Conservation (phyloP, 2,797 vertebrate genomes). For the Rhadinocentrus ornatus region DNA sequence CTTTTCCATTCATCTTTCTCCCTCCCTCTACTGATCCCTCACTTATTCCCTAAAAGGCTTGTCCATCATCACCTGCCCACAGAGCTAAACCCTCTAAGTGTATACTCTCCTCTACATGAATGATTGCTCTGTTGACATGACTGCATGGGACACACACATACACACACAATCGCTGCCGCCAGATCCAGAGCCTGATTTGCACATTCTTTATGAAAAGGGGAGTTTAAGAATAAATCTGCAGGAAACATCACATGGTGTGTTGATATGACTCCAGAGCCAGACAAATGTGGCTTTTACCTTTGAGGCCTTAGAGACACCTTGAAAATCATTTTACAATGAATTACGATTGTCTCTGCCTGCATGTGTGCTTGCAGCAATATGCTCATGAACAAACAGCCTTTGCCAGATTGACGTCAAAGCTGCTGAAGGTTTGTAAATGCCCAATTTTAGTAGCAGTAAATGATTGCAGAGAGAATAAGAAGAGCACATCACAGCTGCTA, state of each 20-base stretch:
- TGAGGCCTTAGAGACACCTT: constrained; percentile 65
- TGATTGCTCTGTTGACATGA: constrained; percentile 79
- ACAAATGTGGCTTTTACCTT: constrained; percentile 52
- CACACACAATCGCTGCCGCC: constrained; percentile 33
- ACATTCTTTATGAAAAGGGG: constrained; percentile 60
- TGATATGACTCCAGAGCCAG: constrained; percentile 64
- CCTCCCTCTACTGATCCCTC: constrained; percentile 46
- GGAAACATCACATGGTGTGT: constrained; percentile 67
- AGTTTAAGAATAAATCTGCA: constrained; percentile 72
- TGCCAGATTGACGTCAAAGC: constrained; percentile 37
- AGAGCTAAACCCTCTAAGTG: constrained; percentile 74
- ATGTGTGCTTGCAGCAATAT: neutral
- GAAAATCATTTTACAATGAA: constrained; percentile 62
- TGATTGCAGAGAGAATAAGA: constrained; percentile 1
- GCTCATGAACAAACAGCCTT: constrained; percentile 5
- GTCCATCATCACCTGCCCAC: constrained; percentile 75
- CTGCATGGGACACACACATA: constrained; percentile 66
- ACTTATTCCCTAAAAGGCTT: constrained; percentile 66
- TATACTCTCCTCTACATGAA: constrained; percentile 70
- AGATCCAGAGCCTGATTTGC: constrained; percentile 65
- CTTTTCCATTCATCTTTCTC: constrained; percentile 51
- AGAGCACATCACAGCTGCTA: neutral
- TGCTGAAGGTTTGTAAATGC: constrained; percentile 11
- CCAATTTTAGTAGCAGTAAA: constrained; percentile 16
- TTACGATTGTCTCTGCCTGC: constrained; percentile 19